Percentiles rank a stretch among this genome's conserved stretches.
phyloP scores from a whole-genome alignment of 1,140 invertebrate genomes.

The Muscidifurax raptorellus region DNA sequence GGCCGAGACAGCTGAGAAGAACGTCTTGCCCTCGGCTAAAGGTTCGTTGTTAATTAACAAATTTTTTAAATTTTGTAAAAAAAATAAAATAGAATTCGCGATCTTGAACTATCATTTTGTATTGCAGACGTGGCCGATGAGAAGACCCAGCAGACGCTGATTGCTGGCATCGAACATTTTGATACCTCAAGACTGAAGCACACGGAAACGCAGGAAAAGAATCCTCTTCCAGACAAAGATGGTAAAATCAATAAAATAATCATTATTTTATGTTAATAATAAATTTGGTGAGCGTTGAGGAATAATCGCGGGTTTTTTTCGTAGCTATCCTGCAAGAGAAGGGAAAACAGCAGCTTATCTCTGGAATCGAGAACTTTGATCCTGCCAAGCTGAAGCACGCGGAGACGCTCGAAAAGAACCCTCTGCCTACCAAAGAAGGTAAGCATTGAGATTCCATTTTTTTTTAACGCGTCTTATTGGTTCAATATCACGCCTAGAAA shows the following conservation, averaged over 20 bases:
- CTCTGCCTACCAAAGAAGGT: slow-evolving; percentile 85
- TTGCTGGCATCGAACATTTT: slow-evolving; percentile 90
- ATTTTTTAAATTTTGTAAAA: neutral
- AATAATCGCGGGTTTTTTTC: neutral
- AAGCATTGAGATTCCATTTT: neutral
- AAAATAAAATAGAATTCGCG: neutral
- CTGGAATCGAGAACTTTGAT: slow-evolving; percentile 93
- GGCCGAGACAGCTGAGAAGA: slow-evolving; percentile 90
- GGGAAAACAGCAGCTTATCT: slow-evolving; percentile 88
- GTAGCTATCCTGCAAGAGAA: slow-evolving; percentile 90
- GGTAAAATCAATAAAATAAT: slow-evolving; percentile 77
- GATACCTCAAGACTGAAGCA: slow-evolving; percentile 90
- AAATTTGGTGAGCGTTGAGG: neutral
- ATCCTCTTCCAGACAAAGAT: slow-evolving; percentile 94
- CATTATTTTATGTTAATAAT: neutral
- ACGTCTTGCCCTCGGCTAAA: slow-evolving; percentile 90
- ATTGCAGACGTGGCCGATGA: slow-evolving; percentile 88
- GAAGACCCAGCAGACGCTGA: slow-evolving; percentile 89
- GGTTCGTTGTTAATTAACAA: slow-evolving; percentile 75
- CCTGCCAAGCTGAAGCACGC: slow-evolving; percentile 90
- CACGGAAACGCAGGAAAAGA: slow-evolving; percentile 94
- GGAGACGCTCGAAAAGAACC: slow-evolving; percentile 93
- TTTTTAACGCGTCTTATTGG: neutral
- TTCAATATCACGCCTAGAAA: too few species aligned
- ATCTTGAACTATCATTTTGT: neutral